Conservation (phyloP, 2,797 vertebrate species). For the Myotis myotis region DNA sequence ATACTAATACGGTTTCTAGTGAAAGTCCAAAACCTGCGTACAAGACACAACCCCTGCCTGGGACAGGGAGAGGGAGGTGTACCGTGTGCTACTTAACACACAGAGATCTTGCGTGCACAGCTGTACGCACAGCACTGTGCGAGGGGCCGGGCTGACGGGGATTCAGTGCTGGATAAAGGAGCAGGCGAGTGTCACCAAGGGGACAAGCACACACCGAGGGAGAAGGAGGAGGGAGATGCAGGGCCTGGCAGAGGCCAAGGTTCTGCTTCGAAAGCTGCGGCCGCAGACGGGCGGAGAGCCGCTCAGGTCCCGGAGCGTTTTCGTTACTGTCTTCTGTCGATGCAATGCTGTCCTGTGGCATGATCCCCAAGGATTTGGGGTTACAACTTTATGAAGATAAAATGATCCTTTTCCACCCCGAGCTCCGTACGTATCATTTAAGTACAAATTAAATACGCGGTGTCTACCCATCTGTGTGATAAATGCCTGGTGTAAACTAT, state of each 20-base stretch:
- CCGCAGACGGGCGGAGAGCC: too few relatives aligned
- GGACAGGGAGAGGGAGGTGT: too few relatives aligned
- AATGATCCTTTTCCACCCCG: not conserved
- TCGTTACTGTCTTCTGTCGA: not conserved
- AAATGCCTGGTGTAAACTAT: not conserved
- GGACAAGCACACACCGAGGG: not conserved
- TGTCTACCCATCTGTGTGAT: not conserved
- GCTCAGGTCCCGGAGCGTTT: not conserved
- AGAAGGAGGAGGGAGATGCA: not conserved
- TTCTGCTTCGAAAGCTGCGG: not conserved
- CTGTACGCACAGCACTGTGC: rapidly evolving
- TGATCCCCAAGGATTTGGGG: not conserved
- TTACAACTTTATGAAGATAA: not conserved
- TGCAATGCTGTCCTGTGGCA: not conserved
- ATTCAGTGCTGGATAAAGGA: not conserved
- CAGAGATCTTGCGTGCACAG: too few relatives aligned
- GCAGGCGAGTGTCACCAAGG: rapidly evolving
- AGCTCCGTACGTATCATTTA: not conserved
- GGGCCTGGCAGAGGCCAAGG: not conserved
- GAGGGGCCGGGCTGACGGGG: not conserved
- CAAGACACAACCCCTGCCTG: not conserved
- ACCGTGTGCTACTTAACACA: not conserved
- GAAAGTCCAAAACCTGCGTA: not conserved
- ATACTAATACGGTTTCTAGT: not conserved
- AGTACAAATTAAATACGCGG: not conserved